Evolutionary conservation across 2,113 vertebrate genomes (phyloP), one percentile per base, ranked within the genome.

Genomic region (Erythrocercus mccallii): DNA sequence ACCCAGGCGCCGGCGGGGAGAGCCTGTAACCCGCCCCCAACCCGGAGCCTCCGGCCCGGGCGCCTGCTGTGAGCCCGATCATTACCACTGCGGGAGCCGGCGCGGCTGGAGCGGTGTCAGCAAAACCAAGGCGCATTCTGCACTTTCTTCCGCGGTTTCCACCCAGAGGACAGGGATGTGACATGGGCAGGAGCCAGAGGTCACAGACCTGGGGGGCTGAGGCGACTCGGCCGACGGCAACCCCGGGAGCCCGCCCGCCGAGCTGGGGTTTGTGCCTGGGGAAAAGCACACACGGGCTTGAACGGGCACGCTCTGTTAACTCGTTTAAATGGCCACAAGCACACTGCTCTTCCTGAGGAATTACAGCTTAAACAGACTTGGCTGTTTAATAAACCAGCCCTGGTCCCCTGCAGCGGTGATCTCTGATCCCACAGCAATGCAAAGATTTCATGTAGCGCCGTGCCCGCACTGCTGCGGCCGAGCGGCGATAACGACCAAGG

Each of bases 31-130:
- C 54, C 22, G 9, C 12, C 11, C 19, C 17, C 37, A 9, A 1
- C 28, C 28, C 60, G 15, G 30, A 14, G 42, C 50, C 23, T 11
- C 44, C 33, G 0, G 47, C 33, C 14, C 15, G 3, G 87, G 47
- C 33, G 5, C 33, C 48, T 14, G 1, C n/a, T 1, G 40, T 2
- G 1, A 69, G 48, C 47, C n/a, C 56, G 1, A 5, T 17, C 24
- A 3, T 25, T 20, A 28, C 80, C 64, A 1, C 7, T 2, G 2
- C 44, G 5, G 10, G 3, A 64, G 40, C 20, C 2, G 6, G 50
- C 14, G 25, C 4, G 20, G 53, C 11, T 5, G 66, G 19, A 64
- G 57, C 53, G 1, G 2, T 2, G 74, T 14, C 91, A 5, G 53
- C 72, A 25, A 25, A 25, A 10, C 4, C 45, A 0, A 13, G 56